Base-by-base conservation (phyloP, 2,113 vertebrate species). In the Synodontis membranacea region DNA sequence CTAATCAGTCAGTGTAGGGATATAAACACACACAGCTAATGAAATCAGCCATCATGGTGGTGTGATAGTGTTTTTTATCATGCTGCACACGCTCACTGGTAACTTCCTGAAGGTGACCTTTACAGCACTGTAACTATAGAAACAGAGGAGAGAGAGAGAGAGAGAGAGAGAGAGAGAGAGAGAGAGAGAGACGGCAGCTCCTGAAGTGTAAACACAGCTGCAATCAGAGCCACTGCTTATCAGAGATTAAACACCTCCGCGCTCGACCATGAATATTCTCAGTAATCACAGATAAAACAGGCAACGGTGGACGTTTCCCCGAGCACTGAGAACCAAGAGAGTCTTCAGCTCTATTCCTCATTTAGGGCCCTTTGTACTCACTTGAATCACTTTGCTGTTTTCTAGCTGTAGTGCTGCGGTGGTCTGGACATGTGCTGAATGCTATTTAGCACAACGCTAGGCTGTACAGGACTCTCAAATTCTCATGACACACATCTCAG, bases 31-130 rank as follows among this genome's bases (percentile, higher is more conserved):
- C 70, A 79, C 28, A 80, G 89, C 91, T 94, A 94, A 95, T 93
- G 93, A 95, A 94, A 89, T 92, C 94, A 92, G 89, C 90, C 92
- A 93, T 94, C 93, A 92, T 90, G 91, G 94, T 93, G 95, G 91
- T 93, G 94, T 95, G 93, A 95, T 96, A 95, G 92, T 87, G 42
- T 86, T 90, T 91, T 91, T 93, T 92, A 83, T 79, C 72, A 94
- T 95, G 94, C 93, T 90, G 92, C 88, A 86, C 76, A 89, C 92
- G 91, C 70, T 89, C 91, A 89, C 90, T 87, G 91, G 91, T 90
- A 94, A 94, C 93, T 96, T 95, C 93, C 93, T 96, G 93, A 93
- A 97, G 95, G 95, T 96, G 95, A 96, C 94, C 94, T 96, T 96
- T 96, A 89, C 78, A 15, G 48, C 64, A 90, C 87, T 84, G 94